phyloP scores from a whole-genome alignment of 2,888 invertebrate species.

The Eulithis prunata region DNA sequence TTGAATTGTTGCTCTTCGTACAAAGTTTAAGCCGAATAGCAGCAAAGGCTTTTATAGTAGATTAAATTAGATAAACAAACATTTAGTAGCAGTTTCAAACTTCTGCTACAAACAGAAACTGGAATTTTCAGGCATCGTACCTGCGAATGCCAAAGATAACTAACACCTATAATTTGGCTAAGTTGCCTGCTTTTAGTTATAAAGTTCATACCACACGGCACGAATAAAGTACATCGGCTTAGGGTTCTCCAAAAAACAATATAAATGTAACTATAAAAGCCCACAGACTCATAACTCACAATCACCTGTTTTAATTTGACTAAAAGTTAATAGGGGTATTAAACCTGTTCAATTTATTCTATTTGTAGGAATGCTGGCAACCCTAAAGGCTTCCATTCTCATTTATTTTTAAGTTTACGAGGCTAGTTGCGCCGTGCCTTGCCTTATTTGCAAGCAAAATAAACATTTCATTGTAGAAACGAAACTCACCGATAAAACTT shows the following conservation, averaged over 20 bases:
- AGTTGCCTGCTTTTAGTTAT: slow-evolving; percentile 21
- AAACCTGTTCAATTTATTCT: not conserved
- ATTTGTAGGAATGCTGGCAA: slow-evolving; percentile 2
- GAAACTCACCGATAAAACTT: slow-evolving; percentile 35
- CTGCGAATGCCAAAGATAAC: slow-evolving; percentile 15
- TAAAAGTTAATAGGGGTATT: not conserved
- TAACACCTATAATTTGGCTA: slow-evolving; percentile 28
- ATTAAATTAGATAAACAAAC: slow-evolving; percentile 4
- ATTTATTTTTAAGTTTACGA: slow-evolving; percentile 37
- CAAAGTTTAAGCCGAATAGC: not conserved
- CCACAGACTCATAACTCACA: not conserved
- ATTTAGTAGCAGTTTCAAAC: slow-evolving; percentile 7
- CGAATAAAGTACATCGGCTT: not conserved
- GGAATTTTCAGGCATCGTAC: slow-evolving; percentile 2
- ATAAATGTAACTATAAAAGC: too few relatives aligned
- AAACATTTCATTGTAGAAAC: slow-evolving; percentile 35
- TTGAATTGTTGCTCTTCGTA: not conserved
- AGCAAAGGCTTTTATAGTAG: not conserved
- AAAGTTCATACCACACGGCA: slow-evolving; percentile 22
- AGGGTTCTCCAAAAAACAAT: slow-evolving; percentile 4
- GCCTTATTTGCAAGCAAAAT: slow-evolving; percentile 37
- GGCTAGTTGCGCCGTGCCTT: slow-evolving; percentile 31
- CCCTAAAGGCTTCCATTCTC: slow-evolving; percentile 20
- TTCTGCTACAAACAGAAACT: slow-evolving; percentile 3
- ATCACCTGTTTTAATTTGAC: not conserved